phyloP scores from a whole-genome alignment of 2,797 vertebrate species.

The Saxicola maurus region DNA sequence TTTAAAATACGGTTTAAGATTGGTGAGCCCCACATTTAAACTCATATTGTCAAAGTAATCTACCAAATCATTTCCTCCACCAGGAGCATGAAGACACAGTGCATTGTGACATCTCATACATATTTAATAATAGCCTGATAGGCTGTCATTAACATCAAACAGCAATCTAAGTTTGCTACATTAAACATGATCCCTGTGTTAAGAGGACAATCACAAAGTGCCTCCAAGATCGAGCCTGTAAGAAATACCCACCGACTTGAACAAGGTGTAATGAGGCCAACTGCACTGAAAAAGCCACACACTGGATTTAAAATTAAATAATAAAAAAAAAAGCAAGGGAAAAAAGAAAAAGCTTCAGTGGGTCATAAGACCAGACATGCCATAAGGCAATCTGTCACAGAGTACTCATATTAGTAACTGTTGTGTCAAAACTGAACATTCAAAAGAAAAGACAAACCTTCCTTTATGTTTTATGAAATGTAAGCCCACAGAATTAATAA shows the following conservation, averaged over 20 bases:
- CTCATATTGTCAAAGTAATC: background rate
- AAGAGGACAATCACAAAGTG: conserved; percentile 53
- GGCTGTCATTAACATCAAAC: conserved; percentile 67
- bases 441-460: conserved; percentile 63
- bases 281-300: background rate
- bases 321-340: background rate
- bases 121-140: conserved; percentile 65
- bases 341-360: conserved; percentile 10
- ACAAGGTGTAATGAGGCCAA: conserved; percentile 41
- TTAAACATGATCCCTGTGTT: conserved; percentile 62
- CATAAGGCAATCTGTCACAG: conserved; percentile 59
- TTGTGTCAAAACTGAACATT: conserved; percentile 58
- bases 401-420: conserved; percentile 56
- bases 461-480: conserved; percentile 57
- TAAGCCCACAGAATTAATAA: conserved; percentile 55
- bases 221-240: conserved; percentile 8
- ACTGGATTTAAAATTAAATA: background rate
- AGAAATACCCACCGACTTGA: conserved; percentile 5
- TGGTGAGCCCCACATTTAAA: background rate
- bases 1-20: background rate
- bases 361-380: conserved; percentile 44
- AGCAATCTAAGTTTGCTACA: conserved; percentile 54
- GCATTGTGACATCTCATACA: conserved; percentile 57
- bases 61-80: conserved; percentile 23
- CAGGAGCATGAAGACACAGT: conserved; percentile 26